Percentiles rank a stretch among this genome's conserved stretches.
Evolutionary conservation across 2,113 vertebrate genomes (phyloP).

Genomic region (Pseudopodoces humilis): DNA sequence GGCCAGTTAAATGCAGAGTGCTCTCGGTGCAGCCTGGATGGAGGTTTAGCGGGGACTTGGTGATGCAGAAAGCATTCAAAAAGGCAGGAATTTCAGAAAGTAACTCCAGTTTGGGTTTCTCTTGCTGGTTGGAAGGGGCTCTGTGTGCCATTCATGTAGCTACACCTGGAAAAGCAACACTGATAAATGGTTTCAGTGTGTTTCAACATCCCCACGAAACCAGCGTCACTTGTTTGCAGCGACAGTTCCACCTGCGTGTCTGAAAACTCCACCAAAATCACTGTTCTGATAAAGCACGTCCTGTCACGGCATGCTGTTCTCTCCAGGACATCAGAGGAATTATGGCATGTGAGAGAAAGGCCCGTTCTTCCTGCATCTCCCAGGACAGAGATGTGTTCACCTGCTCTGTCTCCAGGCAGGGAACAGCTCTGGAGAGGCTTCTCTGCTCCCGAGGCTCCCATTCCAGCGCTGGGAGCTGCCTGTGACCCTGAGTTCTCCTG

Average conservation of each 20-base stretch:
- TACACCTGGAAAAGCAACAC: background rate
- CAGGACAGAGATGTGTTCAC: rapidly evolving
- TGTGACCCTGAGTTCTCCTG: background rate
- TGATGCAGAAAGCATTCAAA: background rate
- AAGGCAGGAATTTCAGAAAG: background rate
- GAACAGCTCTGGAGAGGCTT: background rate
- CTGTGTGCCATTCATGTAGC: background rate
- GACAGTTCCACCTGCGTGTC: rapidly evolving
- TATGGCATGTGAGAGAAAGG: background rate
- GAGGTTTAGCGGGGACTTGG: background rate
- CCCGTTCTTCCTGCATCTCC: background rate
- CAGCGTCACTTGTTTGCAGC: background rate
- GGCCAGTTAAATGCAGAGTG: background rate
- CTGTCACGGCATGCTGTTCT: rapidly evolving
- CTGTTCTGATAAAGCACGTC: rapidly evolving
- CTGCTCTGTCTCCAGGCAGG: background rate
- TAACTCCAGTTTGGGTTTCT: background rate
- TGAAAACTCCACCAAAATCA: background rate
- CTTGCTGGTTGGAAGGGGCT: background rate
- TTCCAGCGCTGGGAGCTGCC: too few species aligned
- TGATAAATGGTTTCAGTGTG: background rate
- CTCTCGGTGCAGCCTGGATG: background rate
- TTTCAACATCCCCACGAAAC: background rate
- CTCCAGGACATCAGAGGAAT: background rate
- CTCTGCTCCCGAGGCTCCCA: background rate